A percentile compares a stretch with the other conserved stretches of the same genome.
Evolutionary conservation across 2,113 vertebrate species (phyloP).

Genomic region (Malurus melanocephalus): DNA sequence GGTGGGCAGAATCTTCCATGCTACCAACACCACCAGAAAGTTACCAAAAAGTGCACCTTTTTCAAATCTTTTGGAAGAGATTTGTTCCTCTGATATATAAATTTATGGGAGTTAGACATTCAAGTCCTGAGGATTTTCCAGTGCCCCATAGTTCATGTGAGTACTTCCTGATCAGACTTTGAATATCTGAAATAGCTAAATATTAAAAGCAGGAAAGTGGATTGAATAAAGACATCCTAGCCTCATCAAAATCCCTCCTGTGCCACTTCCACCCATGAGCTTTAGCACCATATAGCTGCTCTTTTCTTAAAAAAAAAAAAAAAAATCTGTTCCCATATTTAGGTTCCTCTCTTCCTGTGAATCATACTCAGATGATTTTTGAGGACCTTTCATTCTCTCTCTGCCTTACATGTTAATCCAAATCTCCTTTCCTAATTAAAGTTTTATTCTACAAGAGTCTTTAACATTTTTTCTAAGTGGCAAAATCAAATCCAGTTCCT

Average conservation of each 20-base stretch:
- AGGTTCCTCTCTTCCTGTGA: constrained; percentile 38
- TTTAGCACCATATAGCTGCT: neutral
- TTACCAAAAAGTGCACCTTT: neutral
- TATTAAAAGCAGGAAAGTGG: neutral
- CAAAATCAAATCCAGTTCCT: constrained; percentile 37
- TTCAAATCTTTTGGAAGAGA: neutral
- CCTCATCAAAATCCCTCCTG: neutral
- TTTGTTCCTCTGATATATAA: neutral
- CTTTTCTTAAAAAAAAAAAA: neutral
- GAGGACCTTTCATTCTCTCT: constrained; percentile 31
- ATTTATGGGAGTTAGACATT: neutral
- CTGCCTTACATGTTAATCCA: constrained; percentile 40
- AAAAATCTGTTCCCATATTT: constrained; percentile 33
- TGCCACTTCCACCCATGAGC: neutral
- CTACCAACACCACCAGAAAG: neutral
- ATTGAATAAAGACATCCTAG: neutral
- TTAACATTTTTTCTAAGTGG: constrained; percentile 21
- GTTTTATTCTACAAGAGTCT: constrained; percentile 9
- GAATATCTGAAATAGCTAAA: constrained; percentile 14
- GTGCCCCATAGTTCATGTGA: neutral
- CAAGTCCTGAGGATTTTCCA: neutral
- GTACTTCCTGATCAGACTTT: neutral
- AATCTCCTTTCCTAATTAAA: constrained; percentile 61
- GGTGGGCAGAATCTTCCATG: neutral
- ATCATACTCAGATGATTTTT: constrained; percentile 24